Base-by-base conservation (phyloP, 2,113 vertebrate species). In the Argyrosomus japonicus region DNA sequence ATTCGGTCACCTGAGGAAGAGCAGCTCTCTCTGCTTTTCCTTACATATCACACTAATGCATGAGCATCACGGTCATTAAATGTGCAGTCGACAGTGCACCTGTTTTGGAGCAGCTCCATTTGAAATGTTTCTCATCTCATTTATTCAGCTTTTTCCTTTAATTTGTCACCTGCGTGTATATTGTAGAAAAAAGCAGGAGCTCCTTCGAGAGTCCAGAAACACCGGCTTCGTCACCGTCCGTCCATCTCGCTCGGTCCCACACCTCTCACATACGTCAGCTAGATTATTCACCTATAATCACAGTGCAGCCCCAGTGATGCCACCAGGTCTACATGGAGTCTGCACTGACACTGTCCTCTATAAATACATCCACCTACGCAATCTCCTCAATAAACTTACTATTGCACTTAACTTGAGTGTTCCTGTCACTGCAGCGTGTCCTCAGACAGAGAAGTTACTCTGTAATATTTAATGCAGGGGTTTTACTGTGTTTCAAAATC, bases 371-470 rank as follows among this genome's bases (percentile, higher is more conserved):
- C 65, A 75, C 75, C 76, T 87, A 29, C 72, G 56, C 45, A 68
- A 60, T 88, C 87, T 85, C 56, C 69, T 86, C 84, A 80, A 70
- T 78, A 80, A 90, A 86, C 71, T 79, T 70, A 75, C 65, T 43
- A 62, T 45, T 87, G 89, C 89, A 91, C 88, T 88, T 90, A 81
- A 56, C 36, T 69, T 86, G 83, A 93, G 90, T 90, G 89, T 65
- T 85, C 53, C 83, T 75, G 77, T 90, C 83, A 69, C 83, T 74
- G 85, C 80, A 32, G 77, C 69, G 27, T 50, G 70, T 80, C 85
- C 75, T 83, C 68, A 18, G 36, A 68, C 63, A 54, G 67, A 83
- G 80, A 86, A 50, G 71, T n/a, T 67, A 32, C 60, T 54, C 60
- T 92, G 68, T 74, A 87, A 87, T 88, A 92, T 91, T 87, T 77